Evolutionary conservation across 2,888 invertebrate species (phyloP), one percentile per base, ranked within the genome.

Genomic region (Apodemia zela): DNA sequence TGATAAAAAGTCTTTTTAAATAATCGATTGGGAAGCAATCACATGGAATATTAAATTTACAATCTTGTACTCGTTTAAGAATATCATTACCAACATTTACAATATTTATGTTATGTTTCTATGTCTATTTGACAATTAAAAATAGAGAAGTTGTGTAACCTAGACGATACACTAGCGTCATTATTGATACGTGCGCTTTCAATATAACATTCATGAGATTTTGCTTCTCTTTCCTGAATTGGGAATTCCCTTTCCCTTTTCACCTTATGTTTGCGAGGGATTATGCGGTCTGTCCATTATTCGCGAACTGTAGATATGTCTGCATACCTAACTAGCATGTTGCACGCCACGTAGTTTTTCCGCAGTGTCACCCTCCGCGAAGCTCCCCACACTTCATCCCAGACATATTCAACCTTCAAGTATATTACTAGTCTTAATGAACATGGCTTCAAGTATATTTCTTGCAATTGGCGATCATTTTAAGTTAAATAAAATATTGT

Each of bases 321-420:
- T 51, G 51, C 51, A 51, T 51, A 18, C 51, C 11, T 51, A 51
- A 21, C 51, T 10, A 8, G 51, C 51, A 51, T 51, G 51, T 10
- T 51, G 51, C 51, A 51, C 51, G 51, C 51, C 13, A 51, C 51
- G 8, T 51, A 51, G 51, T 21, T 11, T 25, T 13, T 15, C 18
- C 10, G 49, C 51, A 51, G 21, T 51, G 18, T 49, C 18, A 18
- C 18, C 51, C 21, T 51, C 21, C 18, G 51, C 51, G 51, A 13
- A 51, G 13, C 15, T 51, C 51, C 42, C 25, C 21, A 25, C 51
- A 51, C 51, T 51, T 49, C 51, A 51, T 25, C 51, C 21, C 51
- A 11, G 18, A 18, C 51, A 51, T 18, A 51, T 51, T 51, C 51
- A 25, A 0, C 18, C 13, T 25, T 21, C 11, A 21, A 51, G 2